Conservation (phyloP, 53 echinoderm and acorn worm species). For the Luidia sarsii region DNA sequence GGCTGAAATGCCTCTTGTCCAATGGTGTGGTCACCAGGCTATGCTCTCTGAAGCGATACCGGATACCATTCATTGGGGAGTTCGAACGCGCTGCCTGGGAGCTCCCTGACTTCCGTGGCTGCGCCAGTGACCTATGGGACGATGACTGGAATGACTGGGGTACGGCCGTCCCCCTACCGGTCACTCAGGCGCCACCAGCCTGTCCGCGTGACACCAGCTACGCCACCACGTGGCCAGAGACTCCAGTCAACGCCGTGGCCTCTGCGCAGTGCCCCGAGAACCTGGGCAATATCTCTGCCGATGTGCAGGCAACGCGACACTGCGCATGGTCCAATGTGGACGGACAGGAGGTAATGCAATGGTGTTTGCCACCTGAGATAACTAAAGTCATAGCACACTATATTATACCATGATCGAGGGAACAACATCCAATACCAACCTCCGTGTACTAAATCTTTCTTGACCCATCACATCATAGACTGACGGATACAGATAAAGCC, state of each 20-base stretch:
- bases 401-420: no score
- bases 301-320: conserved; percentile 14
- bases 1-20: not conserved
- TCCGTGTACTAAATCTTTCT: not conserved
- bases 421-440: no score
- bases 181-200: not conserved
- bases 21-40: not conserved
- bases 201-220: conserved; percentile 50
- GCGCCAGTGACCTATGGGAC: not conserved
- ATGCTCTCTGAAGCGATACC: not conserved
- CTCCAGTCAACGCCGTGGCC: conserved; percentile 18
- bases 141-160: no score
- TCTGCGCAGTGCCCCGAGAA: conserved; percentile 30
- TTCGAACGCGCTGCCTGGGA: not conserved
- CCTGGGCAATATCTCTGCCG: not conserved
- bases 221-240: conserved; percentile 37
- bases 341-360: not conserved
- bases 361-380: no score
- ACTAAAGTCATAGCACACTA: no score
- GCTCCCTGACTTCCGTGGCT: not conserved
- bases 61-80: not conserved
- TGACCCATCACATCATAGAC: not conserved
- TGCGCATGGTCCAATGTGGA: conserved; percentile 2
- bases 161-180: no score
- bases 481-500: no score